Conservation (phyloP, 2,797 vertebrate genomes). For the Oryzias dopingdopingensis region DNA sequence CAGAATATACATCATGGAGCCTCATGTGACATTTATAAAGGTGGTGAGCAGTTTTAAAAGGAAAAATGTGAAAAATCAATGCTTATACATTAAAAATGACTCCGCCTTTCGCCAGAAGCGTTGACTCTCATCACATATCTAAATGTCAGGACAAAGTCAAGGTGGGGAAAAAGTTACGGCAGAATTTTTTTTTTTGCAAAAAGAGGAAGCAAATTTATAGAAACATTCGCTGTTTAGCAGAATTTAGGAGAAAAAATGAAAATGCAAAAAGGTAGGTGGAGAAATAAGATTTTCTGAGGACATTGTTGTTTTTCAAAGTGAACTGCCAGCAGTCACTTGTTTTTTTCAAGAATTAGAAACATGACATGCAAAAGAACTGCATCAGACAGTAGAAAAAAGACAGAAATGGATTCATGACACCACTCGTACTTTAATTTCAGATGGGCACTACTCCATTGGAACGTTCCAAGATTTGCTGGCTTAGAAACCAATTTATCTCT, state of each 20-base stretch:
- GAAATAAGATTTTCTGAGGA: too few relatives aligned
- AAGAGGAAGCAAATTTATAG: not conserved
- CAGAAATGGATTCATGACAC: constrained; percentile 7
- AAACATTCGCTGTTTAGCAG: too few relatives aligned
- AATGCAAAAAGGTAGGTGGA: too few relatives aligned
- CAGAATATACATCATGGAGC: constrained; percentile 22
- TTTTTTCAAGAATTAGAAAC: not conserved
- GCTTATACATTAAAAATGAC: constrained; percentile 53
- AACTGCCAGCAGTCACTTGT: too few relatives aligned
- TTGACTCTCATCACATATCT: not conserved
- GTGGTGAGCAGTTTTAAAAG: constrained; percentile 14
- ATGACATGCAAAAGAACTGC: constrained; percentile 1
- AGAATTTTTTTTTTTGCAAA: not conserved
- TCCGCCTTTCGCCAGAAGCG: not conserved
- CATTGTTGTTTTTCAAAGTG: too few relatives aligned
- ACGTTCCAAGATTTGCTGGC: constrained; percentile 6
- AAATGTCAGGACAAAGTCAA: constrained; percentile 41
- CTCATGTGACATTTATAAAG: constrained; percentile 51
- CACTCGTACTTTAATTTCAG: not conserved
- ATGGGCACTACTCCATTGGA: constrained; percentile 1
- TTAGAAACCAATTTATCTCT: constrained; percentile 9
- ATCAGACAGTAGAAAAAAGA: not conserved
- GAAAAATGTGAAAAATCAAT: constrained; percentile 27
- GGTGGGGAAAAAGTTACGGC: not conserved
- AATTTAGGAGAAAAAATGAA: too few relatives aligned